Conservation (phyloP, 2,888 invertebrate species). For the Stenurella melanura region DNA sequence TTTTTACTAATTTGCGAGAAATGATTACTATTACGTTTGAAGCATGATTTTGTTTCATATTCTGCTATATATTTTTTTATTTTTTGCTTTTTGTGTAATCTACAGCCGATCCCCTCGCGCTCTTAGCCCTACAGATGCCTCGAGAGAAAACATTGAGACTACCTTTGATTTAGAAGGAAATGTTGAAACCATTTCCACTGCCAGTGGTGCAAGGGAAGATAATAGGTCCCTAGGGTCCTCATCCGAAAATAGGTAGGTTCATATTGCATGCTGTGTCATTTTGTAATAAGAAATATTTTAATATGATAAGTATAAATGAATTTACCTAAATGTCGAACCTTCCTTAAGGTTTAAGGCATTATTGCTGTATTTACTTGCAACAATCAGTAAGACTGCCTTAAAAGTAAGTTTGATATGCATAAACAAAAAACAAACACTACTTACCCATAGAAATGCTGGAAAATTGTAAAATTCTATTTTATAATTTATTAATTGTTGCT, state of each 20-base stretch:
- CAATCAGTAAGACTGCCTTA: no score
- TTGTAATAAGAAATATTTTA: slow-evolving; percentile 7
- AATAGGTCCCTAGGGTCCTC: slow-evolving; percentile 80
- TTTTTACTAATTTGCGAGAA: neutral
- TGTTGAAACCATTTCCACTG: slow-evolving; percentile 92
- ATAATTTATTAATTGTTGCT: no score
- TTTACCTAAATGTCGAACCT: neutral
- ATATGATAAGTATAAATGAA: no score
- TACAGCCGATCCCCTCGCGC: slow-evolving; percentile 71
- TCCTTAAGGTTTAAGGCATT: no score
- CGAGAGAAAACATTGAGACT: slow-evolving; percentile 86
- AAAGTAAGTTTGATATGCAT: no score
- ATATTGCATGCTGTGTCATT: neutral
- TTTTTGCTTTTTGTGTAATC: slow-evolving; percentile 54
- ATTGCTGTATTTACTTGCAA: no score
- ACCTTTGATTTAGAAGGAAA: slow-evolving; percentile 94
- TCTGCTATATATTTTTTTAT: slow-evolving; percentile 47
- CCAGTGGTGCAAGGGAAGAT: slow-evolving; percentile 85
- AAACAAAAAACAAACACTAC: no score
- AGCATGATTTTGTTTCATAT: slow-evolving; percentile 46
- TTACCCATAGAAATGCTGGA: no score
- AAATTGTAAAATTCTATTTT: no score
- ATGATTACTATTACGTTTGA: neutral
- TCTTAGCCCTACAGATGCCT: slow-evolving; percentile 73
- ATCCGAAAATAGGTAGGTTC: slow-evolving; percentile 84